Evolutionary conservation across 1,140 invertebrate genomes (phyloP).

Genomic region (Drosophila grimshawi): DNA sequence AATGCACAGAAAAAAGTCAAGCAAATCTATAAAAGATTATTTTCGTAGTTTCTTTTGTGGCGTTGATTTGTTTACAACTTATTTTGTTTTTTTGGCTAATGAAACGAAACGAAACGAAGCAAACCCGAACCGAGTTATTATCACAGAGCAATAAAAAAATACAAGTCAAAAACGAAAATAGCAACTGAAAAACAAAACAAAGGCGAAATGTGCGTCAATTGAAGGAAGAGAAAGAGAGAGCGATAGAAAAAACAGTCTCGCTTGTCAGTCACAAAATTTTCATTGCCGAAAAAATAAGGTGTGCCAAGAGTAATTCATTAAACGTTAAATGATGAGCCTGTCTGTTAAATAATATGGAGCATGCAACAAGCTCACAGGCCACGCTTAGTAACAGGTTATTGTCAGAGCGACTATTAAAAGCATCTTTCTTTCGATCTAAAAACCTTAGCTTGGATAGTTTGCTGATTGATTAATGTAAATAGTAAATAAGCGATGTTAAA

Average conservation of each 20-base stretch:
- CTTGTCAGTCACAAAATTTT: constrained; percentile 20
- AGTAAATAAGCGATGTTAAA: too few species aligned
- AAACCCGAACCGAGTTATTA: constrained; percentile 50
- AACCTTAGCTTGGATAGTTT: too few species aligned
- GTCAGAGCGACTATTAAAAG: background rate
- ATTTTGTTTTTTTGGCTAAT: constrained; percentile 68
- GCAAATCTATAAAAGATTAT: constrained; percentile 81
- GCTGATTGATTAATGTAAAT: too few species aligned
- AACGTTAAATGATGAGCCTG: background rate
- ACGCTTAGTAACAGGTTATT: background rate
- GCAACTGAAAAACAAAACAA: constrained; percentile 68
- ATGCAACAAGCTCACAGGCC: constrained; percentile 28
- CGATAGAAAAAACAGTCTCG: background rate
- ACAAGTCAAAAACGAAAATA: constrained; percentile 61
- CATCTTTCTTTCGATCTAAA: background rate
- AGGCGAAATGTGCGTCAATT: constrained; percentile 58
- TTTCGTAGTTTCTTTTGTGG: constrained; percentile 82
- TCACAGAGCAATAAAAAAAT: constrained; percentile 55
- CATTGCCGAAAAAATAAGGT: constrained; percentile 23
- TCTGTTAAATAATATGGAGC: background rate
- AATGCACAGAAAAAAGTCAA: constrained; percentile 17
- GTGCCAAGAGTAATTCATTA: constrained; percentile 20
- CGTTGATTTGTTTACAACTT: constrained; percentile 81
- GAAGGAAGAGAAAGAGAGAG: background rate
- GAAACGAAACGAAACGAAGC: constrained; percentile 49